Percentiles rank a stretch among this genome's conserved stretches.
phyloP scores from a whole-genome alignment of 2,113 vertebrate species.

The Ceuthmochares aereus region DNA sequence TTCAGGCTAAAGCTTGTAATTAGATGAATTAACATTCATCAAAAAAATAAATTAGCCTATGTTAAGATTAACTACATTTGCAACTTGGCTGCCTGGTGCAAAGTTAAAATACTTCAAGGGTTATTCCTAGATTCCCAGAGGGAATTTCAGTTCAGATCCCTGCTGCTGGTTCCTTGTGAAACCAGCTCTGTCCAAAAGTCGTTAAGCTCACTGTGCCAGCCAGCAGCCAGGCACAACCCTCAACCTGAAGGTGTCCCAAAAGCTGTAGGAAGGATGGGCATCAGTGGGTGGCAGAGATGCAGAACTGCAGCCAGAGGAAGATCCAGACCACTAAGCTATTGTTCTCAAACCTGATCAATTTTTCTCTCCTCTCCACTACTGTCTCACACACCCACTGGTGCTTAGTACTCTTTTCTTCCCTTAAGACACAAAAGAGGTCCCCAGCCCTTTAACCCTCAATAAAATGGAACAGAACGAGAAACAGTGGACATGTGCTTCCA shows the following conservation, averaged over 20 bases:
- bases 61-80: constrained; percentile 26
- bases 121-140: neutral
- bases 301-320: neutral
- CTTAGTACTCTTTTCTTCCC: neutral
- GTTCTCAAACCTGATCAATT: neutral
- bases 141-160: neutral
- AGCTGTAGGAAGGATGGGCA: neutral
- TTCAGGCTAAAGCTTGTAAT: neutral
- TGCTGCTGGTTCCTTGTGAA: neutral
- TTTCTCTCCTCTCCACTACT: no score
- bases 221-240: neutral
- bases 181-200: neutral
- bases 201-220: neutral
- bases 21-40: neutral
- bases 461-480: neutral
- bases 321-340: neutral
- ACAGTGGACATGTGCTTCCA: neutral
- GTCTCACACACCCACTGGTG: neutral
- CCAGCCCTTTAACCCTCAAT: neutral
- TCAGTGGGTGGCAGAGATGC: neutral
- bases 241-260: accelerated
- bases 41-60: neutral
- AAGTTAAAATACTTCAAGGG: constrained; percentile 1
- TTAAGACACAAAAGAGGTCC: neutral
- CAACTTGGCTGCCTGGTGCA: neutral